Evolutionary conservation across 2,888 invertebrate genomes (phyloP), one percentile per base, ranked within the genome.

Genomic region (Papilio protenor): DNA sequence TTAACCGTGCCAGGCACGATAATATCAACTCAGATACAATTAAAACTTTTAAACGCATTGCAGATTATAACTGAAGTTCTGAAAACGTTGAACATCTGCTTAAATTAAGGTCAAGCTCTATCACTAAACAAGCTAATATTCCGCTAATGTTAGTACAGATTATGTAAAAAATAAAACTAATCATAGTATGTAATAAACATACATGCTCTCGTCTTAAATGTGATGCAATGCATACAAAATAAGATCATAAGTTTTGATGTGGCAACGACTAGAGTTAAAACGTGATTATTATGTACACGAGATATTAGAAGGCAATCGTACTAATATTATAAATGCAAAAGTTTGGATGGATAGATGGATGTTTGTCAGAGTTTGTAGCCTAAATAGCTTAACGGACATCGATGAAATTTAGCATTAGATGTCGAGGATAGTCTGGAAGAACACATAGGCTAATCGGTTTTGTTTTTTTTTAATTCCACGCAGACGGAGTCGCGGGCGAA

Each of bases 1-100:
- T 71, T 52, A 52, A 10, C 71, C 71, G 71, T 71, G 52, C 71
- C 71, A 52, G 71, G 71, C 52, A 71, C 71, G 52, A 71, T 71
- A 27, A 52, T 52, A 18, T 71, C 23, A 16, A 27, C 18, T 23
- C 10, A 23, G 10, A 18, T 71, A 49, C 27, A 71, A 21, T 52
- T 71, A n/a, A 10, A 71, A 49, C 47, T 49, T 71, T 71, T 49
- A 52, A 49, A 71, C 52, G 71, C 71, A 71, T 27, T 71, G 49
- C 49, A 71, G 49, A 71, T 49, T 27, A 16, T 47, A 16, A 40
- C 6, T 18, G 16, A 64, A 40, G 10, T 64, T 64, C 12, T 33
- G 6, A 18, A 18, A 40, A 64, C 40, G 40, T 8, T 40, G 1
- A n/a, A 55, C 55, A n/a, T 2, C 33, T 3, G 33, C 33, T 33